Evolutionary conservation across 2,113 vertebrate species (phyloP).

Genomic region (Paramisgurnus dabryanus): DNA sequence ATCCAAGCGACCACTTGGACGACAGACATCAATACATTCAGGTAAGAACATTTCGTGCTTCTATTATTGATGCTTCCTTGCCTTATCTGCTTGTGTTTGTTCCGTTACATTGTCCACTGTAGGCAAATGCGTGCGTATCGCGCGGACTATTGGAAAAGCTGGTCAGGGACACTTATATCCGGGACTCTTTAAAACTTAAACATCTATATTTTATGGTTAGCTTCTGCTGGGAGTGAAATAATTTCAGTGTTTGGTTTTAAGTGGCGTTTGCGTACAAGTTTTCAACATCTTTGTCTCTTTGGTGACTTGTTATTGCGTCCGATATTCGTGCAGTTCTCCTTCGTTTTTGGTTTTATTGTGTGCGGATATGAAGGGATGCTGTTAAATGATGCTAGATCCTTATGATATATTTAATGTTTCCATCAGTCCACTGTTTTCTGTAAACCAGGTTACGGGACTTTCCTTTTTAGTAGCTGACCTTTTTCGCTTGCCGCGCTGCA

Average conservation of each 20-base stretch:
- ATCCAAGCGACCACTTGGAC: constrained; percentile 1
- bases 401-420: background rate
- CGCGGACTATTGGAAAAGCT: constrained; percentile 4
- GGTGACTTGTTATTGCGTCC: background rate
- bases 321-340: background rate
- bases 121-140: background rate
- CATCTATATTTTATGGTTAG: background rate
- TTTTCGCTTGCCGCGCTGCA: background rate
- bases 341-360: too few relatives aligned
- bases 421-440: background rate
- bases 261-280: background rate
- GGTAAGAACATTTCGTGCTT: constrained; percentile 39
- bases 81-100: constrained; percentile 16
- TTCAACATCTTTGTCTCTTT: background rate
- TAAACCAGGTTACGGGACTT: constrained; percentile 36
- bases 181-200: background rate
- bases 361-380: background rate
- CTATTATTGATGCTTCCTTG: background rate
- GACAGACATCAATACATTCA: background rate
- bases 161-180: background rate
- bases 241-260: background rate
- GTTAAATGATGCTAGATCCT: background rate
- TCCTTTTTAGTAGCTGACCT: constrained; percentile 46
- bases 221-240: background rate
- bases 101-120: constrained; percentile 24